Conservation (phyloP, 2,888 invertebrate species). For the Toxonevra muliebris region DNA sequence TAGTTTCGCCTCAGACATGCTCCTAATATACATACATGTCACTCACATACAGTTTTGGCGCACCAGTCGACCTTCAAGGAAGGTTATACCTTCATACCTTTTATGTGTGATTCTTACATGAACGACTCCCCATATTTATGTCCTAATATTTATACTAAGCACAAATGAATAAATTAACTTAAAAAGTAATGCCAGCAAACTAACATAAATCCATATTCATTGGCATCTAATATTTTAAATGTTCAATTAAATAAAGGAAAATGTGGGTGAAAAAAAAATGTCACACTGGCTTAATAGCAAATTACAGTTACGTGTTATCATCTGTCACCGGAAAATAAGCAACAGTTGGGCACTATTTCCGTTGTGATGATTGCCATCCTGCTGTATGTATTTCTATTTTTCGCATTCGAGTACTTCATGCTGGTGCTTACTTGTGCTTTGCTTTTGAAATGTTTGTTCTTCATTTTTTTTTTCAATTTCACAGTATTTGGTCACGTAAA, state of each 20-base stretch:
- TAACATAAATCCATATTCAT: neutral
- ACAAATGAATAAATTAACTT: too few relatives aligned
- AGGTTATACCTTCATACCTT: too few relatives aligned
- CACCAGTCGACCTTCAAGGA: too few relatives aligned
- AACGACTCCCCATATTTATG: too few relatives aligned
- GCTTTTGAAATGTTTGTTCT: neutral
- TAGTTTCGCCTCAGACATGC: too few relatives aligned
- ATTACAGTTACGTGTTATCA: slow-evolving; percentile 35
- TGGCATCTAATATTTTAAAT: neutral
- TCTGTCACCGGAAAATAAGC: slow-evolving; percentile 37
- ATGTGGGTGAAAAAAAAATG: slow-evolving; percentile 30
- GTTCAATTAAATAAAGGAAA: neutral
- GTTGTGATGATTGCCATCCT: slow-evolving; percentile 40
- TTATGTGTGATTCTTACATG: too few relatives aligned
- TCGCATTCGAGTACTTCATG: neutral
- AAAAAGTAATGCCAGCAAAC: too few relatives aligned
- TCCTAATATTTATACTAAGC: too few relatives aligned
- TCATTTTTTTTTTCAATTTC: slow-evolving; percentile 16
- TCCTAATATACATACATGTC: too few relatives aligned
- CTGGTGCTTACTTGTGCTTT: neutral
- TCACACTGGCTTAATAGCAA: slow-evolving; percentile 30
- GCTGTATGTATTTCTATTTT: slow-evolving; percentile 24
- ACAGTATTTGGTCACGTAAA: slow-evolving; percentile 37
- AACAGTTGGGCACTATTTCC: slow-evolving; percentile 43
- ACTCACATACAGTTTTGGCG: too few relatives aligned